phyloP scores from a whole-genome alignment of 2,113 vertebrate species.

The Centropristis striata region DNA sequence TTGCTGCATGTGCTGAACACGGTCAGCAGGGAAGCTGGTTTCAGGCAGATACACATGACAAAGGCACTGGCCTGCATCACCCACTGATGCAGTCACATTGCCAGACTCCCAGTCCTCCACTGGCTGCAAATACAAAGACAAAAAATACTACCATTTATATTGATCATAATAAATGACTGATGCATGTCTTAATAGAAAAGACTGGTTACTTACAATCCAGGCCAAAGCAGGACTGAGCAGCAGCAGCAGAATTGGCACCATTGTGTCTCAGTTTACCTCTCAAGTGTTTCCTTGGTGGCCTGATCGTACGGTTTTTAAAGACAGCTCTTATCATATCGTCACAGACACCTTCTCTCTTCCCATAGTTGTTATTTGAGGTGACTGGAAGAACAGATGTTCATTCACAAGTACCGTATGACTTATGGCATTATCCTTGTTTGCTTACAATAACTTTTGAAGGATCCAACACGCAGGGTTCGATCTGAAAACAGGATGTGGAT shows the following conservation, averaged over 20 bases:
- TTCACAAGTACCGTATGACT: not conserved
- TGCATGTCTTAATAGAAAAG: not conserved
- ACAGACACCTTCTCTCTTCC: conserved; percentile 53
- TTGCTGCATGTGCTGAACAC: conserved; percentile 73
- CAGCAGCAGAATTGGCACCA: conserved; percentile 66
- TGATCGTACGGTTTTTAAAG: conserved; percentile 67
- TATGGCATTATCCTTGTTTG: conserved; percentile 43
- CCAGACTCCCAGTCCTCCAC: conserved; percentile 77
- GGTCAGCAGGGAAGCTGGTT: conserved; percentile 76
- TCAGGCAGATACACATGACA: conserved; percentile 80
- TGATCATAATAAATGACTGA: not conserved
- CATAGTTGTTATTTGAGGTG: conserved; percentile 27
- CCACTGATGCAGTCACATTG: conserved; percentile 77
- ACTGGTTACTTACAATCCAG: conserved; percentile 71
- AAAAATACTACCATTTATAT: not conserved
- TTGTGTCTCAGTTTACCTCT: conserved; percentile 21
- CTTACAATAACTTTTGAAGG: not conserved
- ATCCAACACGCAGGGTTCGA: not conserved
- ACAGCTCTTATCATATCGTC: conserved; percentile 53
- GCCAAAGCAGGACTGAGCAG: conserved; percentile 59
- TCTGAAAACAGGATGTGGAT: conserved; percentile 12
- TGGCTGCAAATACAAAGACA: conserved; percentile 44
- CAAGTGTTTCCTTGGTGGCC: conserved; percentile 6
- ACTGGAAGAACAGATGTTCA: conserved; percentile 5
- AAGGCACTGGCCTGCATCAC: conserved; percentile 73